Evolutionary conservation across 2,797 vertebrate species (phyloP).

Genomic region (Hoplostethus mediterraneus): DNA sequence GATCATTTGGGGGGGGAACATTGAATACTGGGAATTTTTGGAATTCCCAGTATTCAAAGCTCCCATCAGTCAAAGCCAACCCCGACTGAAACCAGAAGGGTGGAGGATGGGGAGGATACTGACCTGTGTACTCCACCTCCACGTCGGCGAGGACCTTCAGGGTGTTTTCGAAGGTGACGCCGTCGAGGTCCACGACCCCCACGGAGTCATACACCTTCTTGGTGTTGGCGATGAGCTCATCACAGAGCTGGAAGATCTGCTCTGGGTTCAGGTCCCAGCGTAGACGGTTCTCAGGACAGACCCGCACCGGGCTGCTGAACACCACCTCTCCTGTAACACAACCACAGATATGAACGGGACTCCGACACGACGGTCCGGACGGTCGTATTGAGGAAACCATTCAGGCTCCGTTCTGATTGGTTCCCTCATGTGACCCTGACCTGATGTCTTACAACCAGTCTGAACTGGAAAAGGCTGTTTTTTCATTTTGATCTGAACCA

Average conservation of each 20-base stretch:
- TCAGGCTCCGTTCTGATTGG: no score
- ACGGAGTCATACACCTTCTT: slow-evolving; percentile 92
- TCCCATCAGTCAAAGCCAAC: no score
- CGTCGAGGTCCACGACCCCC: slow-evolving; percentile 81
- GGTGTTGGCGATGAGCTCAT: slow-evolving; percentile 87
- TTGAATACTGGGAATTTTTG: no score
- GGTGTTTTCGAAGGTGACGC: slow-evolving; percentile 89
- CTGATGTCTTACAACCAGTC: no score
- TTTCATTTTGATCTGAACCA: no score
- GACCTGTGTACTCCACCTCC: slow-evolving; percentile 95
- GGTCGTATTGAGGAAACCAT: no score
- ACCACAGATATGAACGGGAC: no score
- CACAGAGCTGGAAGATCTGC: slow-evolving; percentile 84
- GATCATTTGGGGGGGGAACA: no score
- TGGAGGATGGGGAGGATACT: not conserved
- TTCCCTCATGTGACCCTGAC: no score
- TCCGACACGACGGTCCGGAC: no score
- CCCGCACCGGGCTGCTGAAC: slow-evolving; percentile 65
- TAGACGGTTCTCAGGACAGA: slow-evolving; percentile 82
- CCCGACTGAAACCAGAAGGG: not conserved
- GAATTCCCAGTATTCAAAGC: no score
- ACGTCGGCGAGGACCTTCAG: slow-evolving; percentile 92
- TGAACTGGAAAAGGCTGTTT: no score
- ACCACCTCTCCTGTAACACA: slow-evolving; percentile 80
- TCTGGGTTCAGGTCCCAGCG: slow-evolving; percentile 91